phyloP scores from a whole-genome alignment of 1,140 invertebrate species.

The Triops cancriformis region DNA sequence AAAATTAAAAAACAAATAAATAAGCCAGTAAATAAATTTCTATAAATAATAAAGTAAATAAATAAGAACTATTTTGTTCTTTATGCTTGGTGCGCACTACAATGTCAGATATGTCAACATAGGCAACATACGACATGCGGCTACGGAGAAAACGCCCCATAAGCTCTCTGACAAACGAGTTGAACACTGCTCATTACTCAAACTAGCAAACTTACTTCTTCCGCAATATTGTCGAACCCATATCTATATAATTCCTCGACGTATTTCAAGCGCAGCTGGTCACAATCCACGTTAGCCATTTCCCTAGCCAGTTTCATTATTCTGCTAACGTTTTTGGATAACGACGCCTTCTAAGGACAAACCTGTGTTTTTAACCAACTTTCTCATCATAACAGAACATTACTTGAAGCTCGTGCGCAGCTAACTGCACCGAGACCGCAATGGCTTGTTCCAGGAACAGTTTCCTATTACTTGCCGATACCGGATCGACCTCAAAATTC shows the following conservation, averaged over 20 bases:
- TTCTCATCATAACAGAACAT: conserved; percentile 21
- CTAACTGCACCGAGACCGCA: conserved; percentile 34
- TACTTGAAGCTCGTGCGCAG: conserved; percentile 26
- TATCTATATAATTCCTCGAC: conserved; percentile 63
- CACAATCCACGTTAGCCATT: conserved; percentile 64
- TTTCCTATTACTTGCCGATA: conserved; percentile 35
- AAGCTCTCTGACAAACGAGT: too few relatives aligned
- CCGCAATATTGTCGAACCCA: conserved; percentile 65
- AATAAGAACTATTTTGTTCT: too few relatives aligned
- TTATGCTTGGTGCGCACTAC: too few relatives aligned
- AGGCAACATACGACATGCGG: too few relatives aligned
- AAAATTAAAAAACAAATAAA: too few relatives aligned
- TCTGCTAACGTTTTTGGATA: conserved; percentile 53
- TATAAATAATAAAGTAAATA: too few relatives aligned
- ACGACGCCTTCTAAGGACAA: conserved; percentile 28
- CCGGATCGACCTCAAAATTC: conserved; percentile 37
- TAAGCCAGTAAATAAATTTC: too few relatives aligned
- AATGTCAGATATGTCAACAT: too few relatives aligned
- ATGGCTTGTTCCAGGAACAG: conserved; percentile 42
- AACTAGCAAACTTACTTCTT: conserved; percentile 47
- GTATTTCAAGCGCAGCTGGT: conserved; percentile 65
- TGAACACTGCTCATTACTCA: too few relatives aligned
- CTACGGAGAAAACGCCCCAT: too few relatives aligned
- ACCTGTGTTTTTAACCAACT: conserved; percentile 29
- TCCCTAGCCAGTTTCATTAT: conserved; percentile 60